Evolutionary conservation across 2,888 invertebrate species (phyloP).

Genomic region (Allygus modestus): DNA sequence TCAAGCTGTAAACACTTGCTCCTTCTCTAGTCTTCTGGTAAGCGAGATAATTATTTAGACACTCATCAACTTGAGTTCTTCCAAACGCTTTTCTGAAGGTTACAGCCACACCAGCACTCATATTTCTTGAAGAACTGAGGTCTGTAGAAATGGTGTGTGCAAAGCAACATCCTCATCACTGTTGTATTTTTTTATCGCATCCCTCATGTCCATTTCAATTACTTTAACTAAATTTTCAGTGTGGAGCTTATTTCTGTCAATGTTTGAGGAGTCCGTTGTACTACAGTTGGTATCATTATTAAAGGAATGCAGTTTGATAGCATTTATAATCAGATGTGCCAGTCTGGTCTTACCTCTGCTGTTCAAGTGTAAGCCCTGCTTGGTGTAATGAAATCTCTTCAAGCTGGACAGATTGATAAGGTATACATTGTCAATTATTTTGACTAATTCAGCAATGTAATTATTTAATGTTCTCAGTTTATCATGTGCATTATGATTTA

Average conservation of each 20-base stretch:
- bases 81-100: too few species aligned
- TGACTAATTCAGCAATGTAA: not conserved
- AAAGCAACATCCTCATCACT: not conserved
- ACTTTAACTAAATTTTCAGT: too few species aligned
- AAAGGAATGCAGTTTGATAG: not conserved
- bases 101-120: too few species aligned
- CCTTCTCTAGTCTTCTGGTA: not conserved
- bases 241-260: not conserved
- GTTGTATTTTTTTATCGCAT: not conserved
- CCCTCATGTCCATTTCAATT: not conserved
- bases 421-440: not conserved
- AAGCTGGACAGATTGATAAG: not conserved
- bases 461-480: not conserved
- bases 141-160: not conserved
- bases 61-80: not conserved
- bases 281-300: not conserved
- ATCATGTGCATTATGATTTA: not conserved
- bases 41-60: not conserved
- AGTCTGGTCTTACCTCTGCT: not conserved
- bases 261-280: too few species aligned
- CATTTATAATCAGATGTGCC: not conserved
- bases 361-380: not conserved
- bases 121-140: too few species aligned
- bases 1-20: not conserved
- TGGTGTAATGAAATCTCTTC: not conserved